A percentile compares a stretch with the other conserved stretches of the same genome.
Evolutionary conservation across 2,888 invertebrate genomes (phyloP).

Genomic region (Caenorhabditis sp.): DNA sequence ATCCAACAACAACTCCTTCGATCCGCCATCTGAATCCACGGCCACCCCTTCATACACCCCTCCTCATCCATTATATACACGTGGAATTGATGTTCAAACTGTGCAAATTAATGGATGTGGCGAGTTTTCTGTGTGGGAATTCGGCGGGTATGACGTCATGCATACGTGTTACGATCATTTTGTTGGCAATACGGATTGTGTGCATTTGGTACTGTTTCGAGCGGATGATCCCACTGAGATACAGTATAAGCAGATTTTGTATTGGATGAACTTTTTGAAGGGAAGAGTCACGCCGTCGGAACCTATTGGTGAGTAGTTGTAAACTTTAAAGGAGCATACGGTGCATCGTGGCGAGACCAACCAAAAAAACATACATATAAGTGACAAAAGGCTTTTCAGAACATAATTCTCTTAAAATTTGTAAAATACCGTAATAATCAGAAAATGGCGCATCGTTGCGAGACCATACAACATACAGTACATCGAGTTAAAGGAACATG

Average conservation of each 20-base stretch:
- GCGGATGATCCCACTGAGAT: conserved; percentile 78
- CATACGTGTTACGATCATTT: conserved; percentile 79
- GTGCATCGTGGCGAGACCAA: too few relatives aligned
- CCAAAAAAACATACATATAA: too few relatives aligned
- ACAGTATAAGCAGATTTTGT: conserved; percentile 75
- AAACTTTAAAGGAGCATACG: too few relatives aligned
- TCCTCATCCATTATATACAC: conserved; percentile 76
- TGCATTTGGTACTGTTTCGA: conserved; percentile 79
- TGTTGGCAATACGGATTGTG: conserved; percentile 77
- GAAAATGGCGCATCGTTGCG: too few relatives aligned
- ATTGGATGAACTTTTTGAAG: conserved; percentile 82
- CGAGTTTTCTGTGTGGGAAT: conserved; percentile 80
- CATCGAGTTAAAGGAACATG: too few relatives aligned
- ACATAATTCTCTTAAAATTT: too few relatives aligned
- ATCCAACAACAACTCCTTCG: conserved; percentile 50
- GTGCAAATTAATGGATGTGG: conserved; percentile 73
- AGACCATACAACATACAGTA: too few relatives aligned
- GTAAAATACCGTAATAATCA: too few relatives aligned
- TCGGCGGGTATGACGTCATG: conserved; percentile 82
- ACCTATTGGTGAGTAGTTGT: conserved; percentile 75
- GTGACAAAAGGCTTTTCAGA: too few relatives aligned
- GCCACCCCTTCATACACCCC: conserved; percentile 18
- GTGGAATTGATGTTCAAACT: conserved; percentile 78
- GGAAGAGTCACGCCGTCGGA: conserved; percentile 77
- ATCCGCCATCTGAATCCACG: conserved; percentile 8